phyloP scores from a whole-genome alignment of 2,113 vertebrate genomes.

The Triplophysa tibetana region DNA sequence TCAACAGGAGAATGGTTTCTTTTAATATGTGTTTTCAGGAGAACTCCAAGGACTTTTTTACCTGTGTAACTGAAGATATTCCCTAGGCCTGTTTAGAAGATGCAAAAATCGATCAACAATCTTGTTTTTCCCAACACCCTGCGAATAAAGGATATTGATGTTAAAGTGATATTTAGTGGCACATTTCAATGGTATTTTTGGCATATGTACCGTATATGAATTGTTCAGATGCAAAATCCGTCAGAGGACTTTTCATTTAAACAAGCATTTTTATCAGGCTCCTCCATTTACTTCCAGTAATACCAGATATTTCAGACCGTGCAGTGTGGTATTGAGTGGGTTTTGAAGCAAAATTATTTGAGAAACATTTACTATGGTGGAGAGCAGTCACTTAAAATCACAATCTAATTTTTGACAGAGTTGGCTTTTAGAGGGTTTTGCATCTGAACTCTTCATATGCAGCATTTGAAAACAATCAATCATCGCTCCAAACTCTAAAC shows the following conservation, averaged over 20 bases:
- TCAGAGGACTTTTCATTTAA: no score
- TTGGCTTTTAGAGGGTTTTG: no score
- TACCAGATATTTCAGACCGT: no score
- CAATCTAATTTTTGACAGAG: no score
- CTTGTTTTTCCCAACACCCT: slow-evolving; percentile 99
- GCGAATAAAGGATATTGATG: slow-evolving; percentile 9
- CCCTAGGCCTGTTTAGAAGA: slow-evolving; percentile 91
- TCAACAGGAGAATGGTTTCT: not conserved
- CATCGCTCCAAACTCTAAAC: not conserved
- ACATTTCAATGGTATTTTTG: no score
- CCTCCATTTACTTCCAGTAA: no score
- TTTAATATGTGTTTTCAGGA: slow-evolving; percentile 4
- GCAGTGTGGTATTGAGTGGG: no score
- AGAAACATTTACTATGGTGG: no score
- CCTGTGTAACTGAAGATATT: slow-evolving; percentile 97
- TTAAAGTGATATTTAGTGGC: not conserved
- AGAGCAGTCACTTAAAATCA: no score
- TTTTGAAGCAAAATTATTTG: no score
- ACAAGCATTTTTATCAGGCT: no score
- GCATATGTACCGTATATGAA: not conserved
- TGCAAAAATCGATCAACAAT: slow-evolving; percentile 94
- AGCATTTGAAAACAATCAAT: slow-evolving; percentile 7
- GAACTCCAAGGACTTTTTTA: slow-evolving; percentile 63
- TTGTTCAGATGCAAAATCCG: no score
- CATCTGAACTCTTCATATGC: not conserved